Evolutionary conservation across 2,113 vertebrate species (phyloP), one percentile per base, ranked within the genome.

Genomic region (Thryonomys swinderianus): DNA sequence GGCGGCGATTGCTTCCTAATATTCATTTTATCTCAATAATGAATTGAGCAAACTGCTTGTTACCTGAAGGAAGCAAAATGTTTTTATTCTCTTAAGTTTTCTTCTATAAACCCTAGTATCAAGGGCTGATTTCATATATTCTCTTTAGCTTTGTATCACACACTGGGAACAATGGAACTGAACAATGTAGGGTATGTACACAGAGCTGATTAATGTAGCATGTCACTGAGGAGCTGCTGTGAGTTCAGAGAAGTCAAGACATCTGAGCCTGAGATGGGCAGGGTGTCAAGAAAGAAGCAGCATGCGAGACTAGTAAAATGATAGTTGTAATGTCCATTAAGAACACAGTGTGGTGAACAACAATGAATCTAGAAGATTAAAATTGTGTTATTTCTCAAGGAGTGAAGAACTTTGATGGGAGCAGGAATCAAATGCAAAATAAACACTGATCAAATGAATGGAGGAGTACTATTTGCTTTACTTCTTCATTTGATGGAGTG

Each of bases 381-480:
- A 80, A 61, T 79, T 67, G 45, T 40, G 6, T 81, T 88, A 34
- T 20, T n/a, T 62, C 3, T 17, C 0, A 76, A 2, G 14, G 88
- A 37, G 5, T 76, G 25, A 62, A 6, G 17, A 90, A 48, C 20
- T 80, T 42, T 69, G 2, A 85, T 45, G 90, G 40, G 84, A 8
- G 40, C 4, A 84, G 61, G 5, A 30, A 53, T 67, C 90, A 66
- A 61, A 74, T 67, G 14, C 2, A 74, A 17, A 88, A 61, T 79
- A 71, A 80, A 78, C 55, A 91, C 90, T 66, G 34, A 87, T 84
- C 79, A 82, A 83, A 74, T 90, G 3, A 90, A 93, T 64, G 16
- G 37, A 55, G 34, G 21, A 48, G 8, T 34, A 64, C 2, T 13
- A 3, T 66, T 87, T 45, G 4, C 62, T 86, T 48, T 66, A 42